Base-by-base conservation (phyloP, 2,797 vertebrate species). In the Coranthus polyacanthus region DNA sequence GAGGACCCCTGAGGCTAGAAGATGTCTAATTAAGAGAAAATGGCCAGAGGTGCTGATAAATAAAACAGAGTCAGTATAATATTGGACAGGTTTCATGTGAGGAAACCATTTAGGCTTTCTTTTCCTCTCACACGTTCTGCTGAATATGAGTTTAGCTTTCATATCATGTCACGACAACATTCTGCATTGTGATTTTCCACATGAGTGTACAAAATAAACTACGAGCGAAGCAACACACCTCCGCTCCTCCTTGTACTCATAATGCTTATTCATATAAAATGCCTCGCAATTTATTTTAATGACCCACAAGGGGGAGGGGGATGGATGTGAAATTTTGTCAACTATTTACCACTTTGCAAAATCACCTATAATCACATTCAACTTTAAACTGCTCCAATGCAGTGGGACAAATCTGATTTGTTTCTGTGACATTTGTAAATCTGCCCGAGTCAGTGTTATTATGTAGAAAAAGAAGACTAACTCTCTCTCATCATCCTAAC, bases 1-100 rank as follows among this genome's bases (percentile, higher is more conserved):
- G 71, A 67, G 74, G 69, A 61, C 56, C 79, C 84, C 75, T 1
- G 70, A 66, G 78, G 85, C 60, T 16, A 37, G 61, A 57, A 53
- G 79, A 83, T 73, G 79, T 85, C 79, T 88, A 85, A 88, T 89
- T 89, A 87, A 89, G 85, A 80, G 82, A 61, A 81, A 81, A 86
- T 81, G 69, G 72, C 87, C 84, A 83, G 83, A 79, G 73, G 80
- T 68, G 72, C 65, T 84, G 68, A 88, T 89, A 87, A 91, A 90
- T 88, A 84, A 90, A 89, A 87, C 68, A 74, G 26, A 50, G 45
- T 69, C 56, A 0, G 62, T 57, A 83, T 62, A 75, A 75, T 73
- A 63, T 75, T 75, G 72, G 76, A 83, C 75, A 72, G 68, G 75
- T 47, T 79, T 63, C 55, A 21, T 42, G 47, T 73, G 74, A 67